phyloP scores from a whole-genome alignment of 2,888 invertebrate genomes.

The Calameuta pallipes region DNA sequence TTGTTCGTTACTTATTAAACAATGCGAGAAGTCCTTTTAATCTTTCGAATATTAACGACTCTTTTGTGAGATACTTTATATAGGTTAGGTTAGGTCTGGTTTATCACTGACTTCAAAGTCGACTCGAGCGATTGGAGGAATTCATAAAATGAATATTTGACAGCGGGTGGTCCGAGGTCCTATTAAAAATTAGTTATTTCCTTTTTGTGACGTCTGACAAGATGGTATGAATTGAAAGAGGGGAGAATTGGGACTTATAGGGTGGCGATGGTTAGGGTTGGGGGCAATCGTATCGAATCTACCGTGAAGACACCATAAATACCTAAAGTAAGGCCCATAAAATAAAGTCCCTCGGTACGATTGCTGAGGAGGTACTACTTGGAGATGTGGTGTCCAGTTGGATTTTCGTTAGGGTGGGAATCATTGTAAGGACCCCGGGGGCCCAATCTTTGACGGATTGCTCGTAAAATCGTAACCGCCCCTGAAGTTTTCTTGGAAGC shows the following conservation, averaged over 20 bases:
- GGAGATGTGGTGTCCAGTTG: constrained; percentile 26
- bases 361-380: constrained; percentile 33
- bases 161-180: too few species aligned
- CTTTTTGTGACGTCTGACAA: too few species aligned
- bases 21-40: too few species aligned
- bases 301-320: neutral
- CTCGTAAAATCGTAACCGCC: constrained; percentile 51
- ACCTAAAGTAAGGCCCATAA: constrained; percentile 46
- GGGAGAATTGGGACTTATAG: neutral
- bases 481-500: constrained; percentile 47
- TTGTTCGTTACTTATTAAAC: too few species aligned
- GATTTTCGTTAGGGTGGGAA: constrained; percentile 40
- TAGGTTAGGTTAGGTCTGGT: too few species aligned
- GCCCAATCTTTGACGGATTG: constrained; percentile 62
- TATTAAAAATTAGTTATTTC: too few species aligned
- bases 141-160: too few species aligned
- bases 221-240: too few species aligned
- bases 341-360: constrained; percentile 43
- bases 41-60: too few species aligned
- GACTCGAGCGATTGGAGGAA: too few species aligned
- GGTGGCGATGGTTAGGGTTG: neutral
- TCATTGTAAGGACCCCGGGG: constrained; percentile 59
- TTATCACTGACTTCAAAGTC: too few species aligned
- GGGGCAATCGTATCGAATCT: neutral
- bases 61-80: too few species aligned